A percentile compares a stretch with the other conserved stretches of the same genome.
Evolutionary conservation across 2,113 vertebrate species (phyloP).

Genomic region (Spea bombifrons): DNA sequence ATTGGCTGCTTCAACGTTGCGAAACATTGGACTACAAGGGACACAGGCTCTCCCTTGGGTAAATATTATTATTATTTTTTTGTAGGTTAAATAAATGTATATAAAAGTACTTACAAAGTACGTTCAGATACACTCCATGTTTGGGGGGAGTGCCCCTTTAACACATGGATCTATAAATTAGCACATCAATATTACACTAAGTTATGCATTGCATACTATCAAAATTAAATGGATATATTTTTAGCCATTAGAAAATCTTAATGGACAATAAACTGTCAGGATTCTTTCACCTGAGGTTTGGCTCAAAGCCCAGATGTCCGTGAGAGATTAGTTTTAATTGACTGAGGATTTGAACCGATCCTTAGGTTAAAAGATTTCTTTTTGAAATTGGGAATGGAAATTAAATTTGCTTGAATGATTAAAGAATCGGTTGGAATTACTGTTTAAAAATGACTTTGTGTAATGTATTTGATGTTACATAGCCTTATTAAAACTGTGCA

Average conservation of each 20-base stretch:
- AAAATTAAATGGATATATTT: too few species aligned
- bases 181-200: too few species aligned
- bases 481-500: conserved; percentile 37
- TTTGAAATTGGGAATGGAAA: conserved; percentile 50
- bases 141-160: too few species aligned
- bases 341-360: conserved; percentile 48
- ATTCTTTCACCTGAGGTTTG: conserved; percentile 51
- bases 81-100: too few species aligned
- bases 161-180: too few species aligned
- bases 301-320: conserved; percentile 50
- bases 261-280: conserved; percentile 11
- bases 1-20: too few species aligned
- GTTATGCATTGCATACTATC: too few species aligned
- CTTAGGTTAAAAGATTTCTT: conserved; percentile 51
- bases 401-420: conserved; percentile 50
- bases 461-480: conserved; percentile 49
- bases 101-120: too few species aligned
- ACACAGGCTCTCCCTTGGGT: too few species aligned
- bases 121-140: too few species aligned
- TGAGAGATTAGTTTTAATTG: conserved; percentile 56
- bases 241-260: not conserved
- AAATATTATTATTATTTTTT: too few species aligned
- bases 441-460: conserved; percentile 44
- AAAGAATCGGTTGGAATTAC: conserved; percentile 40
- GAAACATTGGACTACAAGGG: too few species aligned